Evolutionary conservation across 1,140 invertebrate species (phyloP).

Genomic region (Drosophila tristis): DNA sequence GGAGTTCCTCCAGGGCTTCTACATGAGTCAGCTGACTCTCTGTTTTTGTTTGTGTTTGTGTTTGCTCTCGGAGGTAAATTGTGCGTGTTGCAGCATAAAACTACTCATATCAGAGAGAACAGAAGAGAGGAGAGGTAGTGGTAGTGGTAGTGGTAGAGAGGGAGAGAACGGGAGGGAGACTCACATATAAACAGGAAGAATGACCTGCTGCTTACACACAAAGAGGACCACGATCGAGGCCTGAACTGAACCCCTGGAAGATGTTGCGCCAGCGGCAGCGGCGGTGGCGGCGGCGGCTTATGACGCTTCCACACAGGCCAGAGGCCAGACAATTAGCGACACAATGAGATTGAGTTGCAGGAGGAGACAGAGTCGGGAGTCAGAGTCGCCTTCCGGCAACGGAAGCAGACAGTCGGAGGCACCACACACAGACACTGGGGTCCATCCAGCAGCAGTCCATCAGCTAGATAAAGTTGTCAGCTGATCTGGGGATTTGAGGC

Average conservation of each 20-base stretch:
- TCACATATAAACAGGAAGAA: constrained; percentile 75
- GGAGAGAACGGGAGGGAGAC: constrained; percentile 19
- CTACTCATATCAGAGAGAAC: constrained; percentile 38
- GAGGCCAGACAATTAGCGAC: constrained; percentile 73
- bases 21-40: constrained; percentile 79
- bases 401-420: constrained; percentile 53
- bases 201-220: constrained; percentile 77
- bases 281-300: constrained; percentile 22
- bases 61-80: constrained; percentile 71
- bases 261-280: constrained; percentile 42
- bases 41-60: constrained; percentile 66
- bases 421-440: constrained; percentile 54
- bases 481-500: constrained; percentile 56
- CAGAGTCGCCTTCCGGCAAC: constrained; percentile 66
- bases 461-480: constrained; percentile 79
- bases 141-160: neutral
- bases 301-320: constrained; percentile 48
- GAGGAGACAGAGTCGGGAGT: constrained; percentile 22
- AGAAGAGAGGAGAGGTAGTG: constrained; percentile 9
- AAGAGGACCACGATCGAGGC: constrained; percentile 34
- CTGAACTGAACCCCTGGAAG: constrained; percentile 37
- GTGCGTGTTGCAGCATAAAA: constrained; percentile 79
- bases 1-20: constrained; percentile 24
- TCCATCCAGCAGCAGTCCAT: too few relatives aligned
- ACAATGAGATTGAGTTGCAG: constrained; percentile 80